A percentile compares a stretch with the other conserved stretches of the same genome.
These are phyloP conservation scores for Dryobotodes eremita DNA, from an alignment of 2,888 invertebrate species.

Conservation along the genomic window DNA sequence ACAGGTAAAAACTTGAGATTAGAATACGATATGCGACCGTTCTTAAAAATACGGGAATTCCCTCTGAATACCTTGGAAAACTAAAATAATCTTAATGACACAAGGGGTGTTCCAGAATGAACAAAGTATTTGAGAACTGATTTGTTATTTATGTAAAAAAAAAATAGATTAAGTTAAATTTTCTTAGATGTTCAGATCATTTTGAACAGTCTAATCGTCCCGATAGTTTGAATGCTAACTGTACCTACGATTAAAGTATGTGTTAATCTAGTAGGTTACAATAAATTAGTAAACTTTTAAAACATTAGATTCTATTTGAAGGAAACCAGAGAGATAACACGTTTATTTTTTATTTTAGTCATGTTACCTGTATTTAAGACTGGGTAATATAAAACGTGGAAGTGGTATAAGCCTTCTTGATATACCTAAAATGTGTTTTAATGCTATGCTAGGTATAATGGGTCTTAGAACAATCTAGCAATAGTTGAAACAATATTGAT, in stretches of 20 bases:
- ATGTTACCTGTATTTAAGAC: slow-evolving; percentile 4
- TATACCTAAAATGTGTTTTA: background rate
- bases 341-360: background rate
- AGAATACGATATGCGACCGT: too few species aligned
- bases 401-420: background rate
- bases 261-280: slow-evolving; percentile 2
- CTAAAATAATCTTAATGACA: too few species aligned
- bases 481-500: background rate
- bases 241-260: slow-evolving; percentile 12
- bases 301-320: slow-evolving; percentile 2
- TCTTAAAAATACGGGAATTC: too few species aligned
- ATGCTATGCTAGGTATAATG: background rate
- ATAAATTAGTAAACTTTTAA: slow-evolving; percentile 17
- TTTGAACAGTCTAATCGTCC: background rate
- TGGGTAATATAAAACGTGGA: background rate
- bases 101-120: too few species aligned
- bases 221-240: background rate
- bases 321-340: slow-evolving; percentile 6
- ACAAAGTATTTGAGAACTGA: too few species aligned
- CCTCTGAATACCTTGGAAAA: too few species aligned
- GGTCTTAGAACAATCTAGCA: background rate
- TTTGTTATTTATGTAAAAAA: too few species aligned
- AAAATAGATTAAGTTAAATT: too few species aligned
- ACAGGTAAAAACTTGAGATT: too few species aligned
- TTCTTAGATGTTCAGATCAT: background rate